Base-by-base conservation (phyloP, 2,113 vertebrate species). In the Empidonax alnorum region DNA sequence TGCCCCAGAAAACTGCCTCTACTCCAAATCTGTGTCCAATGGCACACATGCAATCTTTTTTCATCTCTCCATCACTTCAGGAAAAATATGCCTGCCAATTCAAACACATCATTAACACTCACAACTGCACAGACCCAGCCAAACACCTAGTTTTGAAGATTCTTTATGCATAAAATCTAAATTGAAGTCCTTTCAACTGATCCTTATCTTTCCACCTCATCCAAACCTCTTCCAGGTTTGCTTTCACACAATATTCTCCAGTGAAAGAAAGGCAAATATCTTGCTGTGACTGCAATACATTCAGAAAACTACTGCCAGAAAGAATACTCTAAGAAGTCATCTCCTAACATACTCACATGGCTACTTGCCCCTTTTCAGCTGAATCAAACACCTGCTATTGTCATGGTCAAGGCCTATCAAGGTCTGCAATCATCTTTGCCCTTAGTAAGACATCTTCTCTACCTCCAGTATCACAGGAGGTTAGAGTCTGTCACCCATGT, bases 401-500 rank as follows among this genome's bases (percentile, higher is more conserved):
- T 14, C 58, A 62, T 4, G 9, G 42, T 56, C 25, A 13, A 77
- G 80, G 68, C 39, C 58, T 49, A n/a, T 8, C 28, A 27, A 44
- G 25, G 37, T 56, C 65, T 81, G 33, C n/a, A 81, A 28, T 19
- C 7, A 46, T 33, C 80, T 13, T 33, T 52, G n/a, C 25, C 37
- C n/a, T 39, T 4, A 10, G 10, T 31, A 72, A 73, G 13, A 10
- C 39, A 19, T 7, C 23, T 56, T 41, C 61, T 79, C 27, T 19
- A 47, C 20, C 50, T 71, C 39, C 55, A 49, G 20, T 30, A 75
- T 12, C 72, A 61, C 27, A 50, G 0, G 0, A 56, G 19, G n/a
- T 25, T 47, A 81, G 47, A 33, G 28, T 47, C 31, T 33, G 17
- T 4, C 7, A 18, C 2, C 2, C 17, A 46, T 0, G 0, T 22